Conservation (phyloP, 2,888 invertebrate species). For the Campoplex nolae region DNA sequence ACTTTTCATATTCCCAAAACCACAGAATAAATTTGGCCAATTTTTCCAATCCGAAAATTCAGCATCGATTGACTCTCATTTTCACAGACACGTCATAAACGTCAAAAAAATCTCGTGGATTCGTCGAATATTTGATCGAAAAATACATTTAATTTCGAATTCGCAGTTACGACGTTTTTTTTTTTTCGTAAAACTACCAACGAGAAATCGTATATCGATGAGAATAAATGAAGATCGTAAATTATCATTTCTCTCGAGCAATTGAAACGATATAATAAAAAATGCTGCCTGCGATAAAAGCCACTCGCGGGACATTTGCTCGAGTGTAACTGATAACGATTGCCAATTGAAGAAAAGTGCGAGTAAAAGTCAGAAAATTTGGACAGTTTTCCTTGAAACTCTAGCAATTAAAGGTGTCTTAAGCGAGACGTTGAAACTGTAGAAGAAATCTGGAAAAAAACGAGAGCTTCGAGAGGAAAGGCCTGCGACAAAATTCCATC, state of each 20-base stretch:
- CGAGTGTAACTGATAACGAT: background rate
- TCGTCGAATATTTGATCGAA: background rate
- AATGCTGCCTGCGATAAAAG: background rate
- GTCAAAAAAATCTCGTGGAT: background rate
- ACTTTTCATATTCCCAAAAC: background rate
- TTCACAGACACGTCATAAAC: too few relatives aligned
- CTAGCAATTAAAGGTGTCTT: conserved; percentile 2
- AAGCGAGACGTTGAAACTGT: background rate
- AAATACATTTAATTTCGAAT: background rate
- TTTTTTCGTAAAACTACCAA: background rate
- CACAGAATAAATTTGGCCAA: background rate
- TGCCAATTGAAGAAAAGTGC: conserved; percentile 1
- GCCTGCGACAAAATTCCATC: conserved; percentile 13
- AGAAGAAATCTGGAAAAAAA: background rate
- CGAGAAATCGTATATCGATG: background rate
- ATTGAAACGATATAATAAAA: background rate
- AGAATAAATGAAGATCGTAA: background rate
- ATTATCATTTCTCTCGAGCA: background rate
- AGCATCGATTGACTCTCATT: too few relatives aligned
- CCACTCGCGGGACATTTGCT: background rate
- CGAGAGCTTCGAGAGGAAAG: background rate
- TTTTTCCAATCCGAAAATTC: too few relatives aligned
- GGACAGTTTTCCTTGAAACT: background rate
- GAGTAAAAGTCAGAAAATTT: background rate
- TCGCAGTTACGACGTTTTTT: background rate